These are phyloP conservation scores for Danaus chrysippus DNA, from an alignment of 2,888 invertebrate genomes.

Conservation along the genomic window DNA sequence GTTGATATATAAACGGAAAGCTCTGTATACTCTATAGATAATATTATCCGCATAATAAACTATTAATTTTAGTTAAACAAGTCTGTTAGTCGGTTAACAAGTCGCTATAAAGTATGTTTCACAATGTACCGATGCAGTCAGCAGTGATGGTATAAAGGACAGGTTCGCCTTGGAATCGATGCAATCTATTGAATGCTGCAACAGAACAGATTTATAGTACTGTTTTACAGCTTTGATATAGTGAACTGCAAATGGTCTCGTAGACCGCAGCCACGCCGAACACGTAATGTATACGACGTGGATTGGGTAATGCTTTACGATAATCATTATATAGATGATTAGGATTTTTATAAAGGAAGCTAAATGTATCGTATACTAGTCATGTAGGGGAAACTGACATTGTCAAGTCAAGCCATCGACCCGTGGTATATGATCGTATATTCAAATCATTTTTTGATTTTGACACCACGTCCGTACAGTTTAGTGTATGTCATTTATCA, in stretches of 20 bases:
- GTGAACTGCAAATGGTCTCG: not conserved
- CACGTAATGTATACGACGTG: not conserved
- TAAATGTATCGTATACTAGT: not conserved
- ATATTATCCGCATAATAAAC: conserved; percentile 5
- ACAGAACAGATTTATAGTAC: conserved; percentile 33
- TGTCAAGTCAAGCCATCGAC: conserved; percentile 4
- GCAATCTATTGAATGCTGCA: conserved; percentile 35
- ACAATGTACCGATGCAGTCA: conserved; percentile 32
- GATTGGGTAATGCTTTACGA: not conserved
- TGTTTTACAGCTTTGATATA: conserved; percentile 17
- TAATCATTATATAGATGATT: not conserved
- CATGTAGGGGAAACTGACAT: not conserved
- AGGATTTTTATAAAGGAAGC: not conserved
- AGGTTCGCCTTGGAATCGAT: conserved; percentile 36
- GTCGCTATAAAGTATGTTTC: conserved; percentile 24
- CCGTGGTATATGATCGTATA: conserved; percentile 13
- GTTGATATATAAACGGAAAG: not conserved
- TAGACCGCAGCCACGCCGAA: not conserved
- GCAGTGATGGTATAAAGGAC: conserved; percentile 37
- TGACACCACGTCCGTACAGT: conserved; percentile 33
- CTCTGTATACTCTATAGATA: not conserved
- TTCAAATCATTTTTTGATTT: conserved; percentile 22
- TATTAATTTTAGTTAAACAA: conserved; percentile 16
- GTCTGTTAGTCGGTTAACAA: conserved; percentile 22
- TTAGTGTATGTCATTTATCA: conserved; percentile 40